These are phyloP conservation scores for Chorisops tibialis DNA, from an alignment of 2,888 invertebrate species.

Conservation along the genomic window DNA sequence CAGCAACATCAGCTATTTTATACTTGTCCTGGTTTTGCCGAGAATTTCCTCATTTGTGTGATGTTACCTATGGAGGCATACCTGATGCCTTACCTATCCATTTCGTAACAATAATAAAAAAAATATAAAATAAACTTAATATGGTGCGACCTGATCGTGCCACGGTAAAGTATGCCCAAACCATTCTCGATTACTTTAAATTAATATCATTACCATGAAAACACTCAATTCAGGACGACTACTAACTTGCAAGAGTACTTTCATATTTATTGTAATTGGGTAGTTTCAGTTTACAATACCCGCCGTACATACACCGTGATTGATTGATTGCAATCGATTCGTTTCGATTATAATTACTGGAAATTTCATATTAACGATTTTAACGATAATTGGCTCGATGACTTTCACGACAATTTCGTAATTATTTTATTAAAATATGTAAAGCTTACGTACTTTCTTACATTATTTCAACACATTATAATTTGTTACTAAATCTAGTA, in stretches of 20 bases:
- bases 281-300: conserved; percentile 14
- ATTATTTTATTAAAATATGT: no score
- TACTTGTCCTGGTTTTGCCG: not conserved
- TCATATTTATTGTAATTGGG: conserved; percentile 20
- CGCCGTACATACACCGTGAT: conserved; percentile 4
- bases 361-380: conserved; percentile 14
- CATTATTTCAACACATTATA: no score
- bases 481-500: no score
- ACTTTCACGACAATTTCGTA: not conserved
- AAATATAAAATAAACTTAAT: conserved; percentile 1
- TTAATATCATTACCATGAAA: conserved; percentile 22
- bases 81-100: not conserved
- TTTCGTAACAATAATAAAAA: conserved; percentile 6
- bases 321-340: conserved; percentile 23
- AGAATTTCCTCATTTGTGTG: not conserved
- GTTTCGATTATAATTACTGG: conserved; percentile 22
- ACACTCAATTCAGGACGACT: not conserved
- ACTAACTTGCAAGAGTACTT: conserved; percentile 6
- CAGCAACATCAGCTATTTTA: no score
- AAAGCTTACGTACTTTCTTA: no score
- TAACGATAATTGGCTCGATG: conserved; percentile 11
- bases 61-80: not conserved
- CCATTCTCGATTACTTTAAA: conserved; percentile 28
- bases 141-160: not conserved
- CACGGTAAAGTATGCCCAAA: conserved; percentile 10